A percentile compares a stretch with the other conserved stretches of the same genome.
Conservation (phyloP, 2,113 vertebrate genomes). For the Motacilla alba region DNA sequence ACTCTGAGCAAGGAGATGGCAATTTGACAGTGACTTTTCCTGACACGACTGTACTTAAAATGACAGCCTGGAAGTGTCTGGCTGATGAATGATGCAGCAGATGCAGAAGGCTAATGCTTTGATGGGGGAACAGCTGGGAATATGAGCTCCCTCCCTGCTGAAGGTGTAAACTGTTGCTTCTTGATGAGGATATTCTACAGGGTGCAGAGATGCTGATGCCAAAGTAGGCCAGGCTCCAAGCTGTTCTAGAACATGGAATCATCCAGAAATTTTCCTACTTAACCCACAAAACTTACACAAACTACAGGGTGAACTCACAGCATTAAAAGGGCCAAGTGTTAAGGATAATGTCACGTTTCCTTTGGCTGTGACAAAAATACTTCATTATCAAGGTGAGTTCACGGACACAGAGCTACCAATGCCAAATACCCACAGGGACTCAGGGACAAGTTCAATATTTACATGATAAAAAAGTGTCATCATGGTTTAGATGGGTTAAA, state of each 20-base stretch:
- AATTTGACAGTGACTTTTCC: slow-evolving; percentile 36
- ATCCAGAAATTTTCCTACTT: not conserved
- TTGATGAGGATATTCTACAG: not conserved
- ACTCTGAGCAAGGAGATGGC: not conserved
- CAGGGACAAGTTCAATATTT: not conserved
- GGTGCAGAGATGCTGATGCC: not conserved
- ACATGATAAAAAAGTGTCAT: not conserved
- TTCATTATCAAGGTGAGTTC: not conserved
- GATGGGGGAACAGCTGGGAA: slow-evolving; percentile 42
- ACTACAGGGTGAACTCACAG: not conserved
- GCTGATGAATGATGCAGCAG: slow-evolving; percentile 51
- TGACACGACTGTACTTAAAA: slow-evolving; percentile 19
- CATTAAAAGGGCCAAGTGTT: not conserved
- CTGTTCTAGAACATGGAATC: not conserved
- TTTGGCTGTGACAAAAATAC: not conserved
- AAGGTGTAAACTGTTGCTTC: slow-evolving; percentile 42
- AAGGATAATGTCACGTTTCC: not conserved
- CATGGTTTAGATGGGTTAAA: fast-evolving
- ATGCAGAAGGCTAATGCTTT: slow-evolving; percentile 15
- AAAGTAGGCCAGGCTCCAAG: not conserved
- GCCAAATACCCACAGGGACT: not conserved
- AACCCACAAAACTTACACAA: not conserved
- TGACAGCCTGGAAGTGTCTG: slow-evolving; percentile 20
- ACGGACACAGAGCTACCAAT: not conserved
- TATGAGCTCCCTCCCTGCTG: not conserved